Base-by-base conservation (phyloP, 2,888 invertebrate species). In the Unio pictorum region DNA sequence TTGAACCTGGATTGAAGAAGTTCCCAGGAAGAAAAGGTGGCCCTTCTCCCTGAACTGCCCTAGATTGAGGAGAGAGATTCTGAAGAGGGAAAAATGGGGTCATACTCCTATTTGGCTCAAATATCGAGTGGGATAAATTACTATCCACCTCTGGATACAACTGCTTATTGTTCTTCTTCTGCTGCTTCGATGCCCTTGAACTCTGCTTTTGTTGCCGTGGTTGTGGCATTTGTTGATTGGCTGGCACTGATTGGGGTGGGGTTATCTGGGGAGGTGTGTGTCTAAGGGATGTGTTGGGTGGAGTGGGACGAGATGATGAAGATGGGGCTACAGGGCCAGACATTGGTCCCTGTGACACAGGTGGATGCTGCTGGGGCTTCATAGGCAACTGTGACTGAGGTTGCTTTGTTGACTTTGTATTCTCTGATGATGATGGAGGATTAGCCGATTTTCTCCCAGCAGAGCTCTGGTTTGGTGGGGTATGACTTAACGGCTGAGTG, bases 81-180 rank as follows among this genome's bases (percentile, higher is more conserved):
- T 85, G 82, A 61, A 88, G 79, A 20, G 85, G 81, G 72, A 88
- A 87, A 70, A 87, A 87, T 7, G 88, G 85, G 23, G 88, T 84
- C 76, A 88, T 81, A 63, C 86, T 80, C 59, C 81, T 67, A 57
- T 80, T 82, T 18, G 76, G 65, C 60, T 82, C 81, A 75, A 82
- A 82, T 60, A 79, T 80, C 3, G 81, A 79, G 67, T 78, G 78
- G 3, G 76, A 75, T 30, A 79, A 68, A 62, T 75, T 75, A 70
- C 75, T 81, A 64, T 88, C 88, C 59, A 87, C 85, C 58, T 87
- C 87, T 61, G 78, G 75, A 66, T 78, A 80, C 71, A 68, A 71
- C 59, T 68, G 72, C n/a, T 76, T 73, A 69, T 81, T 79, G 17
- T 72, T 71, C 58, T 79, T 75, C 54, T 75, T 74, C n/a, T 71